These are phyloP conservation scores for Orthosia gothica DNA, from an alignment of 2,888 invertebrate genomes.

Conservation along the genomic window DNA sequence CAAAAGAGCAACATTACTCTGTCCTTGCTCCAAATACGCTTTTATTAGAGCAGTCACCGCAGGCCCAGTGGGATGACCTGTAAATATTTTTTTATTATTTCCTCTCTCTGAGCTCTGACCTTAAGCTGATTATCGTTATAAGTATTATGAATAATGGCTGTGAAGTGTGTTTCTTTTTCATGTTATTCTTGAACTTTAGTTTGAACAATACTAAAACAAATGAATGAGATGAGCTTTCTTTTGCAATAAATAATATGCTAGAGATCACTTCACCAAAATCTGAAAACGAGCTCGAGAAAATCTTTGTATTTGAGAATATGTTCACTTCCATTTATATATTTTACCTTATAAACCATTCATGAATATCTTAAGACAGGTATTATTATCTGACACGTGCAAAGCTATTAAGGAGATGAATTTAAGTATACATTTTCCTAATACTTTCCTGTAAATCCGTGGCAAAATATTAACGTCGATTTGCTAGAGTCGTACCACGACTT, in stretches of 20 bases:
- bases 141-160: slow-evolving; percentile 25
- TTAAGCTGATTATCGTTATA: slow-evolving; percentile 50
- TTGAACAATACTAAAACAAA: not conserved
- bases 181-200: not conserved
- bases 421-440: slow-evolving; percentile 11
- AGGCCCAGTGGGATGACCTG: slow-evolving; percentile 82
- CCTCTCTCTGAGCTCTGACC: slow-evolving; percentile 29
- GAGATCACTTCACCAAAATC: not conserved
- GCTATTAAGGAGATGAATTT: not conserved
- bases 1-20: slow-evolving; percentile 83
- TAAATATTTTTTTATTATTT: slow-evolving; percentile 66
- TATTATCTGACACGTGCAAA: not conserved
- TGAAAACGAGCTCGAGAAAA: not conserved
- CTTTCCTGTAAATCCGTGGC: slow-evolving; percentile 85
- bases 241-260: not conserved
- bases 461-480: slow-evolving; percentile 77
- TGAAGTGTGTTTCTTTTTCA: not conserved
- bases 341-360: not conserved
- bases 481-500: slow-evolving; percentile 79
- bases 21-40: slow-evolving; percentile 77
- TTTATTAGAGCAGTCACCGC: slow-evolving; percentile 80
- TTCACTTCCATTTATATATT: not conserved
- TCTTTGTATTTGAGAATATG: not conserved
- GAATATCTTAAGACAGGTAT: not conserved
- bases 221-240: not conserved